Percentiles rank a stretch among this genome's conserved stretches.
Conservation (phyloP, 2,113 vertebrate genomes). For the Hypomesus transpacificus region DNA sequence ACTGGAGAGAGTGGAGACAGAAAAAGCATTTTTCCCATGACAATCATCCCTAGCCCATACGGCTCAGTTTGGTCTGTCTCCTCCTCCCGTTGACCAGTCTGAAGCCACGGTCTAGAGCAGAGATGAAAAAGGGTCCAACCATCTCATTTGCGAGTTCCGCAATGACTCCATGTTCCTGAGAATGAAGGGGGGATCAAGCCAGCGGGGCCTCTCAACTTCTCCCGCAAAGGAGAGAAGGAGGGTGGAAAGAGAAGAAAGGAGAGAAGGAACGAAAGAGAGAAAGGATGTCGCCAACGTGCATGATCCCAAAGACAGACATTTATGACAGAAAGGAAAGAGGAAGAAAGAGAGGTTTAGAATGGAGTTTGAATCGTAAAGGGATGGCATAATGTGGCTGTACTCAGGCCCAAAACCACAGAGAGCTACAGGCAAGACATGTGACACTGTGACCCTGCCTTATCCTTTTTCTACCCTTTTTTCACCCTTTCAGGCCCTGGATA, state of each 20-base stretch:
- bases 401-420: slow-evolving; percentile 26
- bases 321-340: neutral
- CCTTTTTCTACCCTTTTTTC: slow-evolving; percentile 13
- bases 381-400: no score
- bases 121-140: slow-evolving; percentile 59
- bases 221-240: slow-evolving; percentile 21
- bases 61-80: slow-evolving; percentile 37
- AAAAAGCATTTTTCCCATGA: slow-evolving; percentile 61
- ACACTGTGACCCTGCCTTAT: slow-evolving; percentile 35
- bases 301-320: neutral
- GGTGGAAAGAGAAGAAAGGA: slow-evolving; percentile 3
- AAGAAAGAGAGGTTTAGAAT: no score
- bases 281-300: slow-evolving; percentile 8
- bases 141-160: slow-evolving; percentile 66
- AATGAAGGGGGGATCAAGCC: slow-evolving; percentile 36
- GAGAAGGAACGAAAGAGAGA: neutral
- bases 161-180: slow-evolving; percentile 42
- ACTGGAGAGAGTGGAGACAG: slow-evolving; percentile 17
- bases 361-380: neutral
- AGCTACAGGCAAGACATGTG: slow-evolving; percentile 17
- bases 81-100: slow-evolving; percentile 58
- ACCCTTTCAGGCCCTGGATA: neutral
- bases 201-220: slow-evolving; percentile 40
- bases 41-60: slow-evolving; percentile 51
- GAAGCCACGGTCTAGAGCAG: slow-evolving; percentile 47